phyloP scores from a whole-genome alignment of 2,113 vertebrate species.

The Caretta caretta region DNA sequence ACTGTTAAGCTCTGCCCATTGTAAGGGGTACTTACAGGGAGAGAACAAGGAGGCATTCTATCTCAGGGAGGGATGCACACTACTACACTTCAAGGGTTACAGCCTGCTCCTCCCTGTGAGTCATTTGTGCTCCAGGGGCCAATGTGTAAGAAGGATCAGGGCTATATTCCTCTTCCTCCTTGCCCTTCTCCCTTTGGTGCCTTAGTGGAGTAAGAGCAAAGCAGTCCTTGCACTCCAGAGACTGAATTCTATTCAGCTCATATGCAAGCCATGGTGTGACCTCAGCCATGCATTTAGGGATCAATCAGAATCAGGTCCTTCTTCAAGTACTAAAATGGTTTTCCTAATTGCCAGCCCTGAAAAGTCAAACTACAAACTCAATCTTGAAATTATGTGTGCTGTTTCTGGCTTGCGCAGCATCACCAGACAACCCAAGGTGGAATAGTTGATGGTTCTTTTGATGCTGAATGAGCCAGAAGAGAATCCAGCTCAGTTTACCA shows the following conservation, averaged over 20 bases:
- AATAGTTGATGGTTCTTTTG: background rate
- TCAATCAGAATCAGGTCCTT: background rate
- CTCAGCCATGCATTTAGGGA: background rate
- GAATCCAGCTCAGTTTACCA: background rate
- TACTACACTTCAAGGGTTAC: background rate
- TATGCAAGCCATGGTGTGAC: background rate
- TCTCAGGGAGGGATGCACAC: background rate
- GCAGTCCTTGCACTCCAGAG: background rate
- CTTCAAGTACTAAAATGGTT: background rate
- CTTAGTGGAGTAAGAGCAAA: background rate
- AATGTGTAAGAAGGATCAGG: background rate
- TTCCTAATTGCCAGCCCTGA: background rate
- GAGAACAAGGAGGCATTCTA: background rate
- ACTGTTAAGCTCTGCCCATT: background rate
- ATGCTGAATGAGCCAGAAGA: background rate
- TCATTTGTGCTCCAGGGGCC: background rate
- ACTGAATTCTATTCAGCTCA: background rate
- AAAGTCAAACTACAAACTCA: background rate
- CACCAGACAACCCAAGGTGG: background rate
- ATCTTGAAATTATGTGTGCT: background rate
- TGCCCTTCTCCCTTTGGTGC: background rate
- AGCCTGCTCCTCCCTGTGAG: background rate
- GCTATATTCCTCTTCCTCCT: background rate
- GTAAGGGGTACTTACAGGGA: background rate
- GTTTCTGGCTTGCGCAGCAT: background rate